These are phyloP conservation scores for Podabrus alpinus DNA, from an alignment of 2,888 invertebrate genomes.

Conservation along the genomic window DNA sequence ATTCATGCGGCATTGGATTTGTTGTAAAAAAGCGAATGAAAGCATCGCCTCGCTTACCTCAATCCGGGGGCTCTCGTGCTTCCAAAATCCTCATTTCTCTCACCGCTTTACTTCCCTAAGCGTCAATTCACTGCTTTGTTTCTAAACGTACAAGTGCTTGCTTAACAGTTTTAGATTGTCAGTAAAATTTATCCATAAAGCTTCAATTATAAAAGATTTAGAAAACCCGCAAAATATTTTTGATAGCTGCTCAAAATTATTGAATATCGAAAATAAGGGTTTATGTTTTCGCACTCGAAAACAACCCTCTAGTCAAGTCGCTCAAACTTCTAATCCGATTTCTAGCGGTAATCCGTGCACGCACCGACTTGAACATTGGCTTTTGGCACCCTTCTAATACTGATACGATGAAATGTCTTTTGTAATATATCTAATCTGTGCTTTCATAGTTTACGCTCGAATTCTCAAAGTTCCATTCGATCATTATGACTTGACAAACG, in stretches of 20 bases:
- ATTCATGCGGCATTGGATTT: constrained; percentile 48
- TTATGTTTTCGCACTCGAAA: constrained; percentile 14
- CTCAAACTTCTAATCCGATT: constrained; percentile 26
- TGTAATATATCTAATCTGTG: constrained; percentile 21
- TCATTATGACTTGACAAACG: not conserved
- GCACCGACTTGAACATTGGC: constrained; percentile 40
- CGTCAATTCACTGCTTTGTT: constrained; percentile 32
- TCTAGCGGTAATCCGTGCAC: constrained; percentile 28
- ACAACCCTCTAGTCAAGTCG: constrained; percentile 19
- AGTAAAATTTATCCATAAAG: constrained; percentile 19
- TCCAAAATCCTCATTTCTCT: constrained; percentile 29
- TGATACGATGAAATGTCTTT: constrained; percentile 25
- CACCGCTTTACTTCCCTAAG: constrained; percentile 35
- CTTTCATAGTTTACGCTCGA: constrained; percentile 21
- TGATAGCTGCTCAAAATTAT: not conserved
- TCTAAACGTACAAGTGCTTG: constrained; percentile 26
- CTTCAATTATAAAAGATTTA: constrained; percentile 19
- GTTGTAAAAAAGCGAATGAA: constrained; percentile 45
- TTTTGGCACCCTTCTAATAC: constrained; percentile 30
- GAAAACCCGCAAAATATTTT: not conserved
- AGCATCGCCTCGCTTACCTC: constrained; percentile 31
- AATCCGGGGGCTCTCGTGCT: constrained; percentile 32
- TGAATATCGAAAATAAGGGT: constrained; percentile 18
- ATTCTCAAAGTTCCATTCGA: constrained; percentile 11
- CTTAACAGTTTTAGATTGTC: constrained; percentile 14